Evolutionary conservation across 2,888 invertebrate species (phyloP).

Genomic region (Ctenicera cuprea): DNA sequence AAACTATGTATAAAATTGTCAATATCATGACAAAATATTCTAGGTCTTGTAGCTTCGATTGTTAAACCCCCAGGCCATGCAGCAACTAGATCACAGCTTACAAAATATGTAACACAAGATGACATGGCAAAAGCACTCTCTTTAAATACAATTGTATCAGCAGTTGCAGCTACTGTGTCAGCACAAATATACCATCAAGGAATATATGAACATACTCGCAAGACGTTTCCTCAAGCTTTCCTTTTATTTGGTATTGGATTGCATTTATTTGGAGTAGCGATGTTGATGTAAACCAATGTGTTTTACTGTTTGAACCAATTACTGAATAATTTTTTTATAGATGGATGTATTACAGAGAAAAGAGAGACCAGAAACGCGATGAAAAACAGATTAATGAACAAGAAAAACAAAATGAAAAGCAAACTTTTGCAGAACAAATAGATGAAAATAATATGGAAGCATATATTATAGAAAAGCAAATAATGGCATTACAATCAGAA

Average conservation of each 20-base stretch:
- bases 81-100: conserved; percentile 64
- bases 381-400: conserved; percentile 1
- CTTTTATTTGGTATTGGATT: conserved; percentile 75
- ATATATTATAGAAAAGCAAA: background rate
- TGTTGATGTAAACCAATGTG: conserved; percentile 72
- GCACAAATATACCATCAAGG: conserved; percentile 75
- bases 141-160: conserved; percentile 77
- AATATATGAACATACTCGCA: conserved; percentile 74
- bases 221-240: conserved; percentile 75
- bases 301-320: background rate
- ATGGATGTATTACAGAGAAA: conserved; percentile 52
- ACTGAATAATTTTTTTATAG: conserved; percentile 48
- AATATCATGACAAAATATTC: no score
- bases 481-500: background rate
- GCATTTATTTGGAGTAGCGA: conserved; percentile 73
- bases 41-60: conserved; percentile 37
- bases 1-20: background rate
- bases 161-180: conserved; percentile 75
- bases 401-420: conserved; percentile 10
- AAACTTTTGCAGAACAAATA: conserved; percentile 1
- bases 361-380: conserved; percentile 21
- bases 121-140: conserved; percentile 72
- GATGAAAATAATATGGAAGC: background rate
- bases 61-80: conserved; percentile 39
- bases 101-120: conserved; percentile 68